Percentiles rank a stretch among this genome's conserved stretches.
Conservation (phyloP, 1,140 invertebrate species). For the Solen grandis region DNA sequence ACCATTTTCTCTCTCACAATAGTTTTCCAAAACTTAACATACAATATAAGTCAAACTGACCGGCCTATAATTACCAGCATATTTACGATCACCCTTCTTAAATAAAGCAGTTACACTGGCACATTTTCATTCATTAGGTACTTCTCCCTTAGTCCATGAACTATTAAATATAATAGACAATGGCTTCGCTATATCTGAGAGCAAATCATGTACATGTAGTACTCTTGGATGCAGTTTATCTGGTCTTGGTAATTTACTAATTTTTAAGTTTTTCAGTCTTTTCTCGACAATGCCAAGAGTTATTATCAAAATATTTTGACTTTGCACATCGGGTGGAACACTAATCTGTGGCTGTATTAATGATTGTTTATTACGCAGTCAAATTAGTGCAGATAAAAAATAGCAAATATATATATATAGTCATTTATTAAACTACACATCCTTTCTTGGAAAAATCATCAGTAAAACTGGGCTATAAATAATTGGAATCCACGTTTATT, state of each 20-base stretch:
- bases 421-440: too few relatives aligned
- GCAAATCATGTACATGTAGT: constrained; percentile 1
- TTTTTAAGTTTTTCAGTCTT: neutral
- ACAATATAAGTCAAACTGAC: neutral
- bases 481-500: too few relatives aligned
- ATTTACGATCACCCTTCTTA: constrained; percentile 28
- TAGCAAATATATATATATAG: too few relatives aligned
- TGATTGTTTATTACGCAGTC: too few relatives aligned
- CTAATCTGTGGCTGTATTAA: neutral
- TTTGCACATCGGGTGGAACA: neutral
- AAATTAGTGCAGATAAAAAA: too few relatives aligned
- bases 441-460: too few relatives aligned
- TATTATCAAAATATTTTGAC: neutral
- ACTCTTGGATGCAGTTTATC: constrained; percentile 3
- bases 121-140: constrained; percentile 9
- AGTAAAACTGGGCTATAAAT: too few relatives aligned
- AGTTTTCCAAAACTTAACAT: neutral
- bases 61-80: neutral
- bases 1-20: constrained; percentile 13
- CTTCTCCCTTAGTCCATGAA: neutral
- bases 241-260: constrained; percentile 23
- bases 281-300: too few relatives aligned
- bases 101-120: neutral
- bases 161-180: constrained; percentile 3
- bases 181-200: neutral